Evolutionary conservation across 2,888 invertebrate species (phyloP).

Genomic region (Macaria notata): DNA sequence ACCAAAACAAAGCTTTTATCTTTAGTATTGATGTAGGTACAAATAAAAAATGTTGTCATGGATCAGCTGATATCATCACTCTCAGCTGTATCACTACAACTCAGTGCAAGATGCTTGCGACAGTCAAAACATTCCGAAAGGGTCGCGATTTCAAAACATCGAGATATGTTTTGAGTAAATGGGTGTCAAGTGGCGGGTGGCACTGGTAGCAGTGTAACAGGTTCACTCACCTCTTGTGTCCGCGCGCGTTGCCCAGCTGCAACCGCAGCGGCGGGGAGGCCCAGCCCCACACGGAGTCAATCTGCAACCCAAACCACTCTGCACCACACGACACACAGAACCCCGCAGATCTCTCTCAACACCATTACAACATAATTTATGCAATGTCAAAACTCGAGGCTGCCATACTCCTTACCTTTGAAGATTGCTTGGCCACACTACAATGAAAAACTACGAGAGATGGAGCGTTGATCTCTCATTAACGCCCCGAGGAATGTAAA

Average conservation of each 20-base stretch:
- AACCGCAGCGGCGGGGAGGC: slow-evolving; percentile 94
- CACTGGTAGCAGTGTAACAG: slow-evolving; percentile 32
- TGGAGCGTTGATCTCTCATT: slow-evolving; percentile 54
- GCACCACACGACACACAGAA: slow-evolving; percentile 46
- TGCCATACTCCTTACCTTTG: slow-evolving; percentile 63
- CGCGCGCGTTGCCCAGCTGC: slow-evolving; percentile 86
- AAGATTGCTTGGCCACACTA: slow-evolving; percentile 61
- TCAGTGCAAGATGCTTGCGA: slow-evolving; percentile 10
- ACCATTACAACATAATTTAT: slow-evolving; percentile 62
- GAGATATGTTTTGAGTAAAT: slow-evolving; percentile 35
- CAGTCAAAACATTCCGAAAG: slow-evolving; percentile 32
- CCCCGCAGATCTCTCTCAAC: slow-evolving; percentile 41
- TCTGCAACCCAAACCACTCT: slow-evolving; percentile 81
- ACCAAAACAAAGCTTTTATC: background rate
- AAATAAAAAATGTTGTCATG: slow-evolving; percentile 11
- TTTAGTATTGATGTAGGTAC: background rate
- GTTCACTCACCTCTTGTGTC: slow-evolving; percentile 74
- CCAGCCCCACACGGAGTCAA: slow-evolving; percentile 98
- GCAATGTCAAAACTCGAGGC: slow-evolving; percentile 58
- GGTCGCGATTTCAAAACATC: slow-evolving; percentile 31
- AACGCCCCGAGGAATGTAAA: slow-evolving; percentile 55
- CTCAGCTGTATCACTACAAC: slow-evolving; percentile 21
- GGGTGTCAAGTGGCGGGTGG: slow-evolving; percentile 39
- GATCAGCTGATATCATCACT: slow-evolving; percentile 40
- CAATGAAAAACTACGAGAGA: slow-evolving; percentile 54